Conservation (phyloP, 2,797 vertebrate species). For the Labroides dimidiatus region DNA sequence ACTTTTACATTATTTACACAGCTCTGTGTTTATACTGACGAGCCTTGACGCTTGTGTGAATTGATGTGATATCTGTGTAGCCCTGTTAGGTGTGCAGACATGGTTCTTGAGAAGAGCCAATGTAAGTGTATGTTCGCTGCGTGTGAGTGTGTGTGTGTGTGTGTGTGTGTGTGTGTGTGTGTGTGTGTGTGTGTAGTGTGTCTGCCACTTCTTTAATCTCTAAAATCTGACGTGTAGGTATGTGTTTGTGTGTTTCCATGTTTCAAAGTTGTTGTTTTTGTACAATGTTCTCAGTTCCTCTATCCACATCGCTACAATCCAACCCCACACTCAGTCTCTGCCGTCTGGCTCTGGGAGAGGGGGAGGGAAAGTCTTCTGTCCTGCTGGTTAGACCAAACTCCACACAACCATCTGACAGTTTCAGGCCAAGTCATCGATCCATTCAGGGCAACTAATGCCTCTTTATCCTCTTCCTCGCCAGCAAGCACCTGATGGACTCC, state of each 20-base stretch:
- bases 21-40: conserved; percentile 67
- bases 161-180: conserved; percentile 71
- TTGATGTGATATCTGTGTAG: conserved; percentile 49
- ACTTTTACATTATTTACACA: conserved; percentile 81
- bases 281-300: conserved; percentile 75
- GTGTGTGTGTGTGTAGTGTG: conserved; percentile 73
- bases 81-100: conserved; percentile 48
- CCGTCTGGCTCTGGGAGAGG: conserved; percentile 12
- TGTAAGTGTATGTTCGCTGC: conserved; percentile 35
- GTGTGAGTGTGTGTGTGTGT: conserved; percentile 56
- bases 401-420: conserved; percentile 29
- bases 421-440: conserved; percentile 38
- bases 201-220: conserved; percentile 65
- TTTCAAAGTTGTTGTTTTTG: conserved; percentile 61
- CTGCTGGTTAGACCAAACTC: conserved; percentile 34
- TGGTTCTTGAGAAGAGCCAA: conserved; percentile 60
- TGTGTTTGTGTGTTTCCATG: conserved; percentile 50
- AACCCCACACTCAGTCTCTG: conserved; percentile 34
- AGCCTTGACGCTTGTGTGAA: conserved; percentile 56
- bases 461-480: conserved; percentile 28
- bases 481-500: conserved; percentile 39
- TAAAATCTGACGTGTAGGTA: conserved; percentile 53
- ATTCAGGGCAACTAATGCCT: conserved; percentile 26
- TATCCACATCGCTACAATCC: conserved; percentile 56
- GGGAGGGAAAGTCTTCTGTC: conserved; percentile 19